phyloP scores from a whole-genome alignment of 37 sponge, comb jelly and placozoan species.

The Crambe crambe region DNA sequence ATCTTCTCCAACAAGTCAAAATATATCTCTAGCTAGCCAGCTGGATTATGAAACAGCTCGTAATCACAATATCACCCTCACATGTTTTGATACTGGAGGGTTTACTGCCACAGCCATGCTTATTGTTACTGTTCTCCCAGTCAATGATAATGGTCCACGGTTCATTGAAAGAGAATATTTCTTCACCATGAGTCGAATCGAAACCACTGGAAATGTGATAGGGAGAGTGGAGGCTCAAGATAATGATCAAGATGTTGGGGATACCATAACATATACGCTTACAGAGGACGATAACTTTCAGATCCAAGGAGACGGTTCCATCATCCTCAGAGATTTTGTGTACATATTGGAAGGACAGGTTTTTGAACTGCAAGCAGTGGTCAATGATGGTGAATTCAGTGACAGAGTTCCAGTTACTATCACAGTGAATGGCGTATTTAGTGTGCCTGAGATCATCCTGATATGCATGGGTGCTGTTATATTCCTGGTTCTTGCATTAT shows the following conservation, averaged over 20 bases:
- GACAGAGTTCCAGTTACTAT: conserved; percentile 6
- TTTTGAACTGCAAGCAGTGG: conserved; percentile 24
- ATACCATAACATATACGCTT: background rate
- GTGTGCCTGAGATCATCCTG: conserved; percentile 26
- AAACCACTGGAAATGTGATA: background rate
- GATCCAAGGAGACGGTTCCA: conserved; percentile 15
- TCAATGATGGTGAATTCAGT: conserved; percentile 25
- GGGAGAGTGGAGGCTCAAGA: conserved; percentile 27
- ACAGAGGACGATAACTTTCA: conserved; percentile 16
- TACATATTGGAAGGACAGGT: conserved; percentile 25
- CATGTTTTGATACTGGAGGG: conserved; percentile 15
- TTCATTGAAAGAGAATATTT: conserved; percentile 21
- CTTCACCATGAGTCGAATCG: conserved; percentile 3
- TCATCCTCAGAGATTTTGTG: conserved; percentile 20
- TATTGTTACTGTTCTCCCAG: conserved; percentile 29
- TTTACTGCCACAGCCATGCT: conserved; percentile 16
- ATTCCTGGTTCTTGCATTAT: background rate
- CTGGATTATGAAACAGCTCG: conserved; percentile 23
- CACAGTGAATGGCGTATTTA: conserved; percentile 18
- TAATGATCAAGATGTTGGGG: background rate
- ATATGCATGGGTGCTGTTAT: conserved; percentile 3
- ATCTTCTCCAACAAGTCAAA: background rate
- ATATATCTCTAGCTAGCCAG: background rate
- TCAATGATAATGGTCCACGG: conserved; percentile 67
- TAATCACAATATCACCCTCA: background rate